Evolutionary conservation across 1,140 invertebrate genomes (phyloP).

Genomic region (Solen grandis): DNA sequence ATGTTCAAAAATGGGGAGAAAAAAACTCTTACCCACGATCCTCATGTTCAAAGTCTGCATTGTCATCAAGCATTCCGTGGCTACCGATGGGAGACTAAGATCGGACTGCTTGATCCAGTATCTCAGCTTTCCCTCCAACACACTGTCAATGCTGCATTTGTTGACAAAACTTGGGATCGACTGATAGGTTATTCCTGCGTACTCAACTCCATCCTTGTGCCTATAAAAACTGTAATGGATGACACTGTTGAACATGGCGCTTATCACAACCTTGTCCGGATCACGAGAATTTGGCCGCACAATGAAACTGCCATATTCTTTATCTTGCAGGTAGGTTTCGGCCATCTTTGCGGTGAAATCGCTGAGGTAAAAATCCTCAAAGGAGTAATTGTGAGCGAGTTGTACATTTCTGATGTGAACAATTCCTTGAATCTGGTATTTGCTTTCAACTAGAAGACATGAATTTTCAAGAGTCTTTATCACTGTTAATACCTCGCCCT

Average conservation of each 20-base stretch:
- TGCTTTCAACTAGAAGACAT: slow-evolving; percentile 8
- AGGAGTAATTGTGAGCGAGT: slow-evolving; percentile 6
- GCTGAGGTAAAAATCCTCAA: slow-evolving; percentile 45
- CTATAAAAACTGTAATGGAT: slow-evolving; percentile 40
- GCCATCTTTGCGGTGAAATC: slow-evolving; percentile 46
- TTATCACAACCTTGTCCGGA: slow-evolving; percentile 29
- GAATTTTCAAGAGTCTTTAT: not conserved
- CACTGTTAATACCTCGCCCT: slow-evolving; percentile 25
- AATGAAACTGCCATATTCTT: slow-evolving; percentile 28
- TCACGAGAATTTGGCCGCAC: slow-evolving; percentile 30
- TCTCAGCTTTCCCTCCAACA: slow-evolving; percentile 13
- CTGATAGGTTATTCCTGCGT: slow-evolving; percentile 20
- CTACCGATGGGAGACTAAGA: slow-evolving; percentile 13
- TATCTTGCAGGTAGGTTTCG: slow-evolving; percentile 6
- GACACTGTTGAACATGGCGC: slow-evolving; percentile 34
- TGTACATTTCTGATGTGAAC: slow-evolving; percentile 23
- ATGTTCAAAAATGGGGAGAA: too few relatives aligned
- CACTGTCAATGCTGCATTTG: slow-evolving; percentile 18
- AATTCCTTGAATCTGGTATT: slow-evolving; percentile 15
- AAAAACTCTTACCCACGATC: slow-evolving; percentile 43
- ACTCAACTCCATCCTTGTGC: slow-evolving; percentile 31
- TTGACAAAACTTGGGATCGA: slow-evolving; percentile 52
- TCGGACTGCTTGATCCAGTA: slow-evolving; percentile 40
- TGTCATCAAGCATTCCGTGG: slow-evolving; percentile 8
- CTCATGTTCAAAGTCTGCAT: slow-evolving; percentile 31